Evolutionary conservation across 2,797 vertebrate genomes (phyloP).

Genomic region (Phrynocephalus guinanensis): DNA sequence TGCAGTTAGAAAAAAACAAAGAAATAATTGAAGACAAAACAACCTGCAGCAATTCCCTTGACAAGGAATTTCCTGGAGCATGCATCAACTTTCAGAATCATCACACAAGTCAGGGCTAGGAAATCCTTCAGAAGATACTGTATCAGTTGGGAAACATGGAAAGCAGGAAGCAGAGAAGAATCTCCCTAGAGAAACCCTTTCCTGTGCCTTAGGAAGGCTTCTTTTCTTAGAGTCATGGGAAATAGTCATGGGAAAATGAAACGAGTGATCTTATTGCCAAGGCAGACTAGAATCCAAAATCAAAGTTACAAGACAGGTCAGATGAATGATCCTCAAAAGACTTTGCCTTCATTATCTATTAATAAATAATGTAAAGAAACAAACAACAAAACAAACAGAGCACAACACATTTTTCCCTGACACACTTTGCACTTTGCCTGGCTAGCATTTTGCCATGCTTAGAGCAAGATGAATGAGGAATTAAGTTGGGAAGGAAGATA

Average conservation of each 20-base stretch:
- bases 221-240: background rate
- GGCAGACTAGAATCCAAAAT: background rate
- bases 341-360: background rate
- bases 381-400: background rate
- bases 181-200: background rate
- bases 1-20: background rate
- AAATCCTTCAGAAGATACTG: background rate
- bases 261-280: background rate
- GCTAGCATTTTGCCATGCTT: background rate
- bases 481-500: background rate
- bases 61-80: background rate
- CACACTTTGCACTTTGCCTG: too few relatives aligned
- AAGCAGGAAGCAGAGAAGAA: too few relatives aligned
- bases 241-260: background rate
- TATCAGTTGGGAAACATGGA: too few relatives aligned
- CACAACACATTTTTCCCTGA: background rate
- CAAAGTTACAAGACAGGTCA: too few relatives aligned
- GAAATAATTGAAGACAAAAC: background rate
- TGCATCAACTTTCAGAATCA: background rate
- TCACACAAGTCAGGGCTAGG: background rate
- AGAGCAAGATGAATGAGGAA: background rate
- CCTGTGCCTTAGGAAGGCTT: too few relatives aligned
- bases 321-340: background rate
- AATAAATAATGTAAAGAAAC: background rate
- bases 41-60: background rate